These are phyloP conservation scores for Beroe forskalii DNA, from an alignment of 37 sponge, comb jelly and placozoan species.

Conservation along the genomic window DNA sequence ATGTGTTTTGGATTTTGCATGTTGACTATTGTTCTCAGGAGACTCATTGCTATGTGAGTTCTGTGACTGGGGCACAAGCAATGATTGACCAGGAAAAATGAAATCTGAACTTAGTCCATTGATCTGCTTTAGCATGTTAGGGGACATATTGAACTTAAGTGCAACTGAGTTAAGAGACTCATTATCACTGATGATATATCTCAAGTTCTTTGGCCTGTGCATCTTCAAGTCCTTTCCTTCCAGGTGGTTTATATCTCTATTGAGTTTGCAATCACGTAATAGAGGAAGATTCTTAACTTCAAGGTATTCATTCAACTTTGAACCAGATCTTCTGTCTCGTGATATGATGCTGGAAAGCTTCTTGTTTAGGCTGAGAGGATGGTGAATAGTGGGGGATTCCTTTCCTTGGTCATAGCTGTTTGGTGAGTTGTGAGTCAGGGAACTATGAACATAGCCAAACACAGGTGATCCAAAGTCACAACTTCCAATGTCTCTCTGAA, in stretches of 20 bases:
- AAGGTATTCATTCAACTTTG: background rate
- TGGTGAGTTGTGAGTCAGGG: background rate
- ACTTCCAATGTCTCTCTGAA: background rate
- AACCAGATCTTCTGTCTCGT: background rate
- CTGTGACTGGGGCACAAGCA: background rate
- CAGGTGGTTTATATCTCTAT: background rate
- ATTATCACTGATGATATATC: slow-evolving; percentile 22
- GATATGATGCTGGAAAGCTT: background rate
- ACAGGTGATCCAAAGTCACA: background rate
- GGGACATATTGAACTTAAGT: slow-evolving; percentile 45
- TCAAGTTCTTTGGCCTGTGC: background rate
- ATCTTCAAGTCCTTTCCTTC: background rate
- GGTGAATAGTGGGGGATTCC: background rate
- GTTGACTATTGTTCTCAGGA: background rate
- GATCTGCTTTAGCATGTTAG: slow-evolving; percentile 18
- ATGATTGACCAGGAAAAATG: slow-evolving; percentile 42
- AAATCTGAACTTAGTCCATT: slow-evolving; percentile 51
- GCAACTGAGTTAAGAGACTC: slow-evolving; percentile 39
- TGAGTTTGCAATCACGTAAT: background rate
- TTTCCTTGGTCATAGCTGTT: background rate
- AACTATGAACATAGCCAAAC: background rate
- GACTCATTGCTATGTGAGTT: background rate
- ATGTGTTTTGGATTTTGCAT: background rate
- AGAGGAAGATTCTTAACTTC: background rate
- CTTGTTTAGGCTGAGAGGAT: background rate